Evolutionary conservation across 2,113 vertebrate genomes (phyloP).

Genomic region (Vireo altiloquus): DNA sequence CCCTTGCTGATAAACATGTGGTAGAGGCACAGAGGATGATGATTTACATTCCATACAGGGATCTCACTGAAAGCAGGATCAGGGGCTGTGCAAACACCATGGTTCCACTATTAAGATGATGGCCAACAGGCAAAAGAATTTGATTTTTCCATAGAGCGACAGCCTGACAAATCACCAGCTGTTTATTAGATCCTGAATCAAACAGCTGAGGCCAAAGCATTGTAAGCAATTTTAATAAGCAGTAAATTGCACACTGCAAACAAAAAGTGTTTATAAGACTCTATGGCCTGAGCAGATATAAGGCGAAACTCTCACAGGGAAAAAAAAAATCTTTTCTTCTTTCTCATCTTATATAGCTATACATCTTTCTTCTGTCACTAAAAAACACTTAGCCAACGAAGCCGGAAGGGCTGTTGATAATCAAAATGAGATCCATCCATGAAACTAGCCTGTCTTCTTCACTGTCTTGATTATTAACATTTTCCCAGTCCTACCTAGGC

Average conservation of each 20-base stretch:
- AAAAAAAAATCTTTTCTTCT: neutral
- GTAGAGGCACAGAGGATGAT: neutral
- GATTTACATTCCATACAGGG: neutral
- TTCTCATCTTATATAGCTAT: neutral
- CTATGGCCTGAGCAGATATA: neutral
- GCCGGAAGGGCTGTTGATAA: neutral
- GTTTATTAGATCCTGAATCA: conserved; percentile 29
- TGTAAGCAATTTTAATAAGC: neutral
- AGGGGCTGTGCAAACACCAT: neutral
- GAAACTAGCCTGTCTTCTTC: neutral
- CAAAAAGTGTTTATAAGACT: neutral
- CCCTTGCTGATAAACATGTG: neutral
- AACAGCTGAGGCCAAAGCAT: conserved; percentile 30
- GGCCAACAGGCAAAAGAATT: neutral
- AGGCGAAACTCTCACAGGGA: neutral
- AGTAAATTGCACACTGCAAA: neutral
- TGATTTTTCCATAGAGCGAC: neutral
- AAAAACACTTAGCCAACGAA: neutral
- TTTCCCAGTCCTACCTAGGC: neutral
- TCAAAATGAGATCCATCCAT: neutral
- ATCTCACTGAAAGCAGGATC: neutral
- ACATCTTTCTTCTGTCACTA: neutral
- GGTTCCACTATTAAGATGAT: neutral
- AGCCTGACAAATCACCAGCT: conserved; percentile 27
- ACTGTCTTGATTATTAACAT: neutral